phyloP scores from a whole-genome alignment of 2,113 vertebrate genomes.

The Podocnemis expansa region DNA sequence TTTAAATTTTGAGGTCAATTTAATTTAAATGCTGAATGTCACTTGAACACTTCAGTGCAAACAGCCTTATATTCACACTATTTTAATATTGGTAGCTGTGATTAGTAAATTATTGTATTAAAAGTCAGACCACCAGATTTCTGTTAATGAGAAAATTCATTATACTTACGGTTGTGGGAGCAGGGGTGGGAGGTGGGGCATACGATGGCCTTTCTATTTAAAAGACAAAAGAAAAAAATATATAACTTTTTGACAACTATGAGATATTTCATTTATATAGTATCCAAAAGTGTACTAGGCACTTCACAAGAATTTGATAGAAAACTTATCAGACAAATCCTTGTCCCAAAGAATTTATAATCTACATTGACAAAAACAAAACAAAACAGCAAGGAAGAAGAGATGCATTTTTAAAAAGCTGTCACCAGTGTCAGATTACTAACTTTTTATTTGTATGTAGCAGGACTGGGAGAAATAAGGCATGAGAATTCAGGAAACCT shows the following conservation, averaged over 20 bases:
- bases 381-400: not conserved
- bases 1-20: not conserved
- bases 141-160: constrained; percentile 78
- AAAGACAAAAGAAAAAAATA: constrained; percentile 78
- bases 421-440: rapidly evolving
- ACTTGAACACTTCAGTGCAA: not conserved
- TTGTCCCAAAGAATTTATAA: not conserved
- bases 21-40: not conserved
- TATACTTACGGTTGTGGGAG: constrained; percentile 96
- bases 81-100: not conserved
- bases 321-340: not conserved
- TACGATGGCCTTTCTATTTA: constrained; percentile 95
- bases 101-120: not conserved
- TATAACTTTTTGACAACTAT: constrained; percentile 69
- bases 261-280: constrained; percentile 13
- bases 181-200: constrained; percentile 95
- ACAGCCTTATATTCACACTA: not conserved
- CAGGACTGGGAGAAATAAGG: not conserved
- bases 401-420: not conserved
- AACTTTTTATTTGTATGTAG: not conserved
- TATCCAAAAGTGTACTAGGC: not conserved
- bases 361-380: not conserved
- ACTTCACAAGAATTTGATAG: rapidly evolving
- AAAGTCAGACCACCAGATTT: constrained; percentile 60
- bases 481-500: not conserved